Base-by-base conservation (phyloP, 2,113 vertebrate genomes). In the Halichoerus grypus region DNA sequence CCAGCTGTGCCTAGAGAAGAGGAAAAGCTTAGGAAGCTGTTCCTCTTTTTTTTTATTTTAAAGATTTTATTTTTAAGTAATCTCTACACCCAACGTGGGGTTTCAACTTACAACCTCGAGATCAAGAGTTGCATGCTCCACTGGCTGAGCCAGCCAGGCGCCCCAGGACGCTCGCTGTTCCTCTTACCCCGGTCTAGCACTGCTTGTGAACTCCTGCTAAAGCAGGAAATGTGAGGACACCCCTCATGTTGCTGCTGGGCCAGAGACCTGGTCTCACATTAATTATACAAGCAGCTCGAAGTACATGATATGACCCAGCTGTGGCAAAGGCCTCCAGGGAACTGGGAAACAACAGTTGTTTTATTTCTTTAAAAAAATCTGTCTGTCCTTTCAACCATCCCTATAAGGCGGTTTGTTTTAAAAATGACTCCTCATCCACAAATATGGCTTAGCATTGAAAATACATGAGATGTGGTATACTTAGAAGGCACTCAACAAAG, bases 51-150 rank as follows among this genome's bases (percentile, higher is more conserved):
- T 76, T 76, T 46, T 28, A 8, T 46, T 76, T 76, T 76, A 21
- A 76, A 76, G 42, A 76, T 76, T 76, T 76, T 69, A n/a, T 69
- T 69, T 69, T 69, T 76, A 76, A 76, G 42, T 28, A 76, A 49
- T 76, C 42, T 76, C 42, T 49, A 49, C 3, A 46, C 42, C 24
- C 26, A 21, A 10, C 0, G 7, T 49, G 42, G 24, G 42, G 72
- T 42, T 76, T 22, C 7, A 28, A 49, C 42, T 76, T 14, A 16
- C 3, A 76, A 28, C 14, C 72, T 42, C 0, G 26, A 76, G 72
- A 76, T 76, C 72, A 76, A 76, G 72, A 76, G 42, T 9, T 46
- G 3, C 72, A 76, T 1, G 13, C 24, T 46, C 42, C 7, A 26
- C 42, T 3, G 1, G 28, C 42, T 49, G 42, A 76, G 42, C 24